Conservation (phyloP, 2,113 vertebrate genomes). For the Garra rufa region DNA sequence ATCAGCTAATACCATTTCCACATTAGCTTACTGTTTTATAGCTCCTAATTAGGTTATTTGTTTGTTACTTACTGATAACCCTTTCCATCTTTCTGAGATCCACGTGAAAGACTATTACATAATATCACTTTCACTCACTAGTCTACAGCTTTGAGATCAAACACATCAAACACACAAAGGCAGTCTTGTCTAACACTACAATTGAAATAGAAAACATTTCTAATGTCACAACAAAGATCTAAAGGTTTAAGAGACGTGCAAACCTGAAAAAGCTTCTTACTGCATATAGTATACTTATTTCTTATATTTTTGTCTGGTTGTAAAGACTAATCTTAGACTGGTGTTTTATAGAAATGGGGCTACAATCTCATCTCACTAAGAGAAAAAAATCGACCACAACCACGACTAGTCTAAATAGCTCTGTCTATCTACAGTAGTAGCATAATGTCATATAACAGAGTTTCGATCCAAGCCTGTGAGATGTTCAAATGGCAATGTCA, state of each 20-base stretch:
- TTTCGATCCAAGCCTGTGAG: neutral
- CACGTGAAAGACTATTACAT: constrained; percentile 32
- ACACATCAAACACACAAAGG: neutral
- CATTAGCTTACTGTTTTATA: neutral
- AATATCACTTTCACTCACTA: neutral
- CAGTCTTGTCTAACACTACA: neutral
- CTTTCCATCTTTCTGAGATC: constrained; percentile 10
- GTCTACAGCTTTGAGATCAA: neutral
- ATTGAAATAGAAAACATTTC: neutral
- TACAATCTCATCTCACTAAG: neutral
- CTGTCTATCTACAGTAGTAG: neutral
- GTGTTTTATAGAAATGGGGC: neutral
- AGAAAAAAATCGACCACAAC: neutral
- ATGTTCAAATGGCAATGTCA: constrained; percentile 11
- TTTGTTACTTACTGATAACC: neutral
- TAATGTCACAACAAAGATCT: neutral
- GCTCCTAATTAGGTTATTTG: neutral
- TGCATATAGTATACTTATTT: neutral
- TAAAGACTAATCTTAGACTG: neutral
- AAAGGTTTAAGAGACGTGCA: neutral
- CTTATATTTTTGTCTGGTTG: neutral
- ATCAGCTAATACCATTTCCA: neutral
- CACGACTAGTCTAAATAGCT: neutral
- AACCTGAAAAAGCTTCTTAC: neutral
- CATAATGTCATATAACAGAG: neutral